phyloP scores from a whole-genome alignment of 2,888 invertebrate genomes.

The Lasioglossum oenotherae region DNA sequence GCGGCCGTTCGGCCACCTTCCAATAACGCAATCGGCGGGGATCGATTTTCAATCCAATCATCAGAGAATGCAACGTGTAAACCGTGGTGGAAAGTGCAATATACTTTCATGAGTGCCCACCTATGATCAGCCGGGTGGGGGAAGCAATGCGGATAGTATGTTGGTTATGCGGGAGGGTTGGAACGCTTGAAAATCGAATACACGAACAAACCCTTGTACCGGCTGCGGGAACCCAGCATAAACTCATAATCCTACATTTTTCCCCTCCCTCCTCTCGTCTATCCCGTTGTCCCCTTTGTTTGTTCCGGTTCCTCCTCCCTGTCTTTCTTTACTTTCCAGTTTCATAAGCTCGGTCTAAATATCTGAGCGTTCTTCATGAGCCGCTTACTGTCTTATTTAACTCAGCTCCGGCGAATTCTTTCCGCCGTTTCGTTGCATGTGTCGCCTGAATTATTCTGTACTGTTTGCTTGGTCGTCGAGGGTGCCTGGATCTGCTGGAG shows the following conservation, averaged over 20 bases:
- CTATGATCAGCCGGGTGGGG: constrained; percentile 55
- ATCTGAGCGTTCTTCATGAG: constrained; percentile 35
- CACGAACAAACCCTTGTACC: constrained; percentile 69
- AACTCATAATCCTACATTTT: constrained; percentile 74
- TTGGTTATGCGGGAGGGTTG: constrained; percentile 53
- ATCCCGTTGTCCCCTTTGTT: constrained; percentile 3
- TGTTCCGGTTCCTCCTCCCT: background rate
- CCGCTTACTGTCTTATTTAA: constrained; percentile 1
- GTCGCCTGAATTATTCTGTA: background rate
- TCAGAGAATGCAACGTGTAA: constrained; percentile 81
- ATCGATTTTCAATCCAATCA: constrained; percentile 83
- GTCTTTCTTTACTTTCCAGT: background rate
- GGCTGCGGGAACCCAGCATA: constrained; percentile 68
- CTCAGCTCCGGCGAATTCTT: background rate
- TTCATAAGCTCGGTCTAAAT: constrained; percentile 20
- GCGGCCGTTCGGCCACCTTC: constrained; percentile 43
- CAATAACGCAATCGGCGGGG: constrained; percentile 73
- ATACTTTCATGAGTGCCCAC: constrained; percentile 79
- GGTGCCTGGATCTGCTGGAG: background rate
- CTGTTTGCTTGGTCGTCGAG: background rate
- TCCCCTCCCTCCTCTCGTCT: constrained; percentile 33
- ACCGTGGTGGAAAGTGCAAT: constrained; percentile 78
- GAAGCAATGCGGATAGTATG: constrained; percentile 61
- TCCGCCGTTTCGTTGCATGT: background rate
- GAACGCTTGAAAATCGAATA: constrained; percentile 75